Conservation (phyloP, 2,888 invertebrate species). For the Hydrotaea diabolus region DNA sequence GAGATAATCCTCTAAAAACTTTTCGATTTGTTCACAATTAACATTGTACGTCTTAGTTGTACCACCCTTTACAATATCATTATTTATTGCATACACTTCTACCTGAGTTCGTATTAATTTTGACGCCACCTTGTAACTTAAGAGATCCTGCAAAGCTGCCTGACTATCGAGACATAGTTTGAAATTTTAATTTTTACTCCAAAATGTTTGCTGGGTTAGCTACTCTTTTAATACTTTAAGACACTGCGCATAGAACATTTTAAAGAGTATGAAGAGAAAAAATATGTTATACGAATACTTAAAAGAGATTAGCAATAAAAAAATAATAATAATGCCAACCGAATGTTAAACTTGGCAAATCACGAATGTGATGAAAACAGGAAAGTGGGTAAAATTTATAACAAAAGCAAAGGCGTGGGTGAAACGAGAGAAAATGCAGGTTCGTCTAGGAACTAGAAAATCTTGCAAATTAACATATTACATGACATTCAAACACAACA, state of each 20-base stretch:
- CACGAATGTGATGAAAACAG: not conserved
- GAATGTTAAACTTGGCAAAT: not conserved
- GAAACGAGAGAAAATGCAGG: not conserved
- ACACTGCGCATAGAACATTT: too few relatives aligned
- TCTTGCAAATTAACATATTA: slow-evolving; percentile 14
- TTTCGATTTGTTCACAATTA: too few relatives aligned
- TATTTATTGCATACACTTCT: too few relatives aligned
- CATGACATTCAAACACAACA: slow-evolving; percentile 8
- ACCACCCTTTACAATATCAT: too few relatives aligned
- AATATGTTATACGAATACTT: slow-evolving; percentile 6
- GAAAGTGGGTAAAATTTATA: not conserved
- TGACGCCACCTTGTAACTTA: too few relatives aligned
- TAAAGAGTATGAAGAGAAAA: not conserved
- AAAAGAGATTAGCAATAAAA: not conserved
- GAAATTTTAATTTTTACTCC: too few relatives aligned
- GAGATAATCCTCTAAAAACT: too few relatives aligned
- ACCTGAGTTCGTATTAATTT: too few relatives aligned
- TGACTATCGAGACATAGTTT: too few relatives aligned
- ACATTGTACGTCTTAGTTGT: too few relatives aligned
- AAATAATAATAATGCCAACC: not conserved
- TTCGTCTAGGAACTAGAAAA: not conserved
- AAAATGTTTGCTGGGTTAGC: not conserved
- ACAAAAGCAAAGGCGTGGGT: not conserved
- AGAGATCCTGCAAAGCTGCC: too few relatives aligned
- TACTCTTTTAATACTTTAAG: not conserved